phyloP scores from a whole-genome alignment of 2,113 vertebrate genomes.

The Gobius niger region DNA sequence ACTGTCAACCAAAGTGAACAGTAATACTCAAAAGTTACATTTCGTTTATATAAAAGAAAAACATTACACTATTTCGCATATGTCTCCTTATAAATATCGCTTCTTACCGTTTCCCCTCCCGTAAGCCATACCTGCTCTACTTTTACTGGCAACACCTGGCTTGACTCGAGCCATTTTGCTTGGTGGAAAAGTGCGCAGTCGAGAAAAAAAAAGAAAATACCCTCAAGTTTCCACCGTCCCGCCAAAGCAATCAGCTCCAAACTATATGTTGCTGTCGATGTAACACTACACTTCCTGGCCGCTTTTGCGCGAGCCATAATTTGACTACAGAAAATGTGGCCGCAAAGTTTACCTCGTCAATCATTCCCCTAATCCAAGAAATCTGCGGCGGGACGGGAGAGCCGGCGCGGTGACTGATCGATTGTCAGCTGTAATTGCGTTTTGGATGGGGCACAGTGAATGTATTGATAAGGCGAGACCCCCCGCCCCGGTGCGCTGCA shows the following conservation, averaged over 20 bases:
- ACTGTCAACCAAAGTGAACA: too few species aligned
- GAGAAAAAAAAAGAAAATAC: too few species aligned
- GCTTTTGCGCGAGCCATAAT: not conserved
- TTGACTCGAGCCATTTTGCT: not conserved
- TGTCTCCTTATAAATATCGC: too few species aligned
- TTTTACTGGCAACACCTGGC: constrained; percentile 1
- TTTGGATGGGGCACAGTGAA: constrained; percentile 22
- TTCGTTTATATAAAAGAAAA: too few species aligned
- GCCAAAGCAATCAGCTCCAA: constrained; percentile 9
- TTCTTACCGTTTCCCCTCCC: not conserved
- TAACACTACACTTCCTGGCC: constrained; percentile 3
- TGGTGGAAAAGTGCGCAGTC: not conserved
- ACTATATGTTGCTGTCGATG: constrained; percentile 1
- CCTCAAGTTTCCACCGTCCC: not conserved
- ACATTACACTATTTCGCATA: too few species aligned
- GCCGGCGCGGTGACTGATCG: constrained; percentile 1
- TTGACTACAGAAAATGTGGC: constrained; percentile 3
- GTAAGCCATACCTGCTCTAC: not conserved
- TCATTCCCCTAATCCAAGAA: constrained; percentile 7
- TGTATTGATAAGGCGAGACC: constrained; percentile 21
- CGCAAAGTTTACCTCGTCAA: constrained; percentile 3
- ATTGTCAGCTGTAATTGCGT: constrained; percentile 7
- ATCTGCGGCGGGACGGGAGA: not conserved
- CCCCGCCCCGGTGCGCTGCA: not conserved
- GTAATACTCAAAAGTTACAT: too few species aligned